Evolutionary conservation across 2,797 vertebrate genomes (phyloP), one percentile per base, ranked within the genome.

Genomic region (Gymnoscopelus braueri): DNA sequence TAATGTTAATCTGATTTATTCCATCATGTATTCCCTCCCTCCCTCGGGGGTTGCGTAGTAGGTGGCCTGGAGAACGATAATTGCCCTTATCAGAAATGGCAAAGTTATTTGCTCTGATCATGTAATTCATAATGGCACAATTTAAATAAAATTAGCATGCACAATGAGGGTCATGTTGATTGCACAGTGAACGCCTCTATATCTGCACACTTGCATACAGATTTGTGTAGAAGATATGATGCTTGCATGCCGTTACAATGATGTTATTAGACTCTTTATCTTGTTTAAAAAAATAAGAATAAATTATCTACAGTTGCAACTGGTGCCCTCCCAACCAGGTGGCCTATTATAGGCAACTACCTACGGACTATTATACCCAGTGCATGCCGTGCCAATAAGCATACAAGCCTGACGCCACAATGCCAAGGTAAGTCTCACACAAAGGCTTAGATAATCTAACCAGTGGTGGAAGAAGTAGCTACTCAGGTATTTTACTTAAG

Each of bases 31-130:
- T 70, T 77, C 63, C 24, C 60, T 79, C 67, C 78, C 70, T 71
- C 63, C 39, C 39, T 44, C 9, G 9, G 15, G 61, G 79, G 70
- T 66, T 52, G 69, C 72, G 7, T 51, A 14, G 78, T 74, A 66
- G 71, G 76, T 73, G 85, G 76, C 57, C 71, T 76, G 26, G 50
- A 3, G 26, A 63, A 55, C 24, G 61, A 78, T 79, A 80, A 80
- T 84, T 67, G 75, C 63, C 71, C 50, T 84, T 75, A 71, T 76
- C 72, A 81, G 67, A 82, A 52, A 75, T 35, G 7, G 39, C 64
- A 67, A 72, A 65, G 63, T 63, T 68, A 71, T 84, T 79, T 82
- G 29, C 57, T 67, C 64, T 67, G 75, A 88, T 87, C 69, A 77
- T 83, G 69, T 63, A 58, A 69, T 35, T 63, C 58, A 19, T 70